These are phyloP conservation scores for Podarcis muralis DNA, from an alignment of 2,113 vertebrate species.

Conservation along the genomic window DNA sequence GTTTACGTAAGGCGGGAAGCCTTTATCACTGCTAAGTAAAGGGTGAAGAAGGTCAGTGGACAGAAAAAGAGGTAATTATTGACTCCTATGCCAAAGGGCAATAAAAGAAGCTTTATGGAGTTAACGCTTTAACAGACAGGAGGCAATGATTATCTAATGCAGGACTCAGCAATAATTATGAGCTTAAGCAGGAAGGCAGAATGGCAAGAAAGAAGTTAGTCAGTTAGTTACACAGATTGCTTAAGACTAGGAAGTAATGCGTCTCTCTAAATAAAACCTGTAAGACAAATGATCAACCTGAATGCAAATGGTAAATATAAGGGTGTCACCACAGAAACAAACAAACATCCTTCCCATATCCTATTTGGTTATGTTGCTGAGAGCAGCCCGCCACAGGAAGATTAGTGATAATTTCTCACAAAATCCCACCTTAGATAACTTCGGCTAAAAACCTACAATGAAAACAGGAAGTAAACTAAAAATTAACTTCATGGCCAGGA, in stretches of 20 bases:
- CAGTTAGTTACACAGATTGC: neutral
- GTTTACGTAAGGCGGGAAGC: neutral
- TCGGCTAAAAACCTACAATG: neutral
- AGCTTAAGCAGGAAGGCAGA: neutral
- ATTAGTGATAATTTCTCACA: neutral
- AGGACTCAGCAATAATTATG: neutral
- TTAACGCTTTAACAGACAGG: neutral
- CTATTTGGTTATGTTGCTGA: neutral
- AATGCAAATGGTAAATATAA: neutral
- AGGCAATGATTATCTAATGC: slow-evolving; percentile 6
- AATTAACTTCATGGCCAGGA: neutral
- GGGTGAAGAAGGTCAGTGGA: neutral
- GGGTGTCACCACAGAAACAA: neutral
- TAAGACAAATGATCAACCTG: neutral
- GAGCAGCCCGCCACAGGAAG: neutral
- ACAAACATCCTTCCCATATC: neutral
- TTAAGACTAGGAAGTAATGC: neutral
- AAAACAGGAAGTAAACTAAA: neutral
- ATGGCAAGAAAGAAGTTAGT: neutral
- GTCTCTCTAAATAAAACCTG: neutral
- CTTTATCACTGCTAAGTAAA: neutral
- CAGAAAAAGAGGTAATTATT: neutral
- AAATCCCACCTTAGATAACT: neutral
- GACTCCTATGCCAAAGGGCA: neutral
- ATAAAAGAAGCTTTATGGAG: neutral